phyloP scores from a whole-genome alignment of 2,888 invertebrate species.

The Lepas anatifera region DNA sequence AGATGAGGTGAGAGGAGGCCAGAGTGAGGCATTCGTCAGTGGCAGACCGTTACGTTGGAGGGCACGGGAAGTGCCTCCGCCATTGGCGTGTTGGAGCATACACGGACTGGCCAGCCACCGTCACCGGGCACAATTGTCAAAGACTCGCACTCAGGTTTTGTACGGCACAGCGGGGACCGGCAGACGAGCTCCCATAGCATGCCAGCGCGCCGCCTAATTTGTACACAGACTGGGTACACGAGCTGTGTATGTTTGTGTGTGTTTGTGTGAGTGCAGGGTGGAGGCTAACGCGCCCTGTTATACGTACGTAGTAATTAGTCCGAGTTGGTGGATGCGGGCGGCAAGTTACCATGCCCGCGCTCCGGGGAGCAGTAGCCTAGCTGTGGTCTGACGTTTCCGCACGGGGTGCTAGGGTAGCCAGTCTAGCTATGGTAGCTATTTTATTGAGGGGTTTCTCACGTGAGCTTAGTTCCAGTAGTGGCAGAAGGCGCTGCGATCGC shows the following conservation, averaged over 20 bases:
- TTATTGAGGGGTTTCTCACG: not conserved
- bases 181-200: not conserved
- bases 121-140: not conserved
- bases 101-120: not conserved
- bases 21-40: too few relatives aligned
- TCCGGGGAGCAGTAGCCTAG: not conserved
- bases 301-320: not conserved
- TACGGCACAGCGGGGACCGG: not conserved
- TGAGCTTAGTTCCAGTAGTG: slow-evolving; percentile 5
- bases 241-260: not conserved
- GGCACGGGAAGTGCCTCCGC: too few relatives aligned
- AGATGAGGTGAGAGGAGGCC: too few relatives aligned
- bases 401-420: too few relatives aligned
- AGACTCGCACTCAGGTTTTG: slow-evolving; percentile 8
- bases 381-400: too few relatives aligned
- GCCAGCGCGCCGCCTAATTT: not conserved
- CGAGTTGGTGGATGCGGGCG: not conserved
- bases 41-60: too few relatives aligned
- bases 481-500: not conserved
- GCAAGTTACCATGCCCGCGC: not conserved
- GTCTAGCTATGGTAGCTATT: not conserved
- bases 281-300: not conserved
- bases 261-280: not conserved
- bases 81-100: too few relatives aligned
- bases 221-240: not conserved